Evolutionary conservation across 2,888 invertebrate species (phyloP), one percentile per base, ranked within the genome.

Genomic region (Drosophila neonasuta): DNA sequence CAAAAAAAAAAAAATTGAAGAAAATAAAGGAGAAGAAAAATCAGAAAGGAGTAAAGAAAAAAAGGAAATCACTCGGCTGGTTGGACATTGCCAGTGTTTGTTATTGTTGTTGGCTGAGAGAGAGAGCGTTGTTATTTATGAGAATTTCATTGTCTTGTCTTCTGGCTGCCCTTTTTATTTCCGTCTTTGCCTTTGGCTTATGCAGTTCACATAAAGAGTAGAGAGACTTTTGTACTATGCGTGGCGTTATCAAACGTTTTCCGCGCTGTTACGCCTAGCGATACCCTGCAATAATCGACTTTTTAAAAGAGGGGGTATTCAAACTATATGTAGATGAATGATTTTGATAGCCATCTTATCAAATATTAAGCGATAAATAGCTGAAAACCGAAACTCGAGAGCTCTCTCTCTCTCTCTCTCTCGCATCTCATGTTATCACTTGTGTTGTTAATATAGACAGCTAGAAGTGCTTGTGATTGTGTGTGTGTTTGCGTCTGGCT

Each of bases 191-290:
- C 72, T 71, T 74, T 41, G 39, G 39, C 39, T 41, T 41, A 41
- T 41, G 39, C 39, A 41, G 39, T 41, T 75, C 72, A 54, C 74
- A 71, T 11, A 62, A 36, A 69, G 44, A 55, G 45, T 17, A 32
- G 15, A 32, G 15, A 32, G 41, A 67, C 60, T 65, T 79, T 81
- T 83, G 69, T 79, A 30, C 72, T 81, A 68, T 77, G 77, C 66
- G 71, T 67, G 57, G 67, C 71, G 80, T 87, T 87, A 87, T 87
- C 87, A 77, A 75, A 69, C 73, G 80, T 79, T 84, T 87, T 87
- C 87, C 87, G 78, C 84, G 74, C 86, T 87, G 86, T 86, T 87
- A 86, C 86, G 87, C 86, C 72, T 80, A 73, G 67, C 61, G 58
- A 49, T 69, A 44, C 69, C 52, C 66, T 58, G 8, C 1, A n/a